Conservation (phyloP, 2,797 vertebrate genomes). For the Apogon talboti region DNA sequence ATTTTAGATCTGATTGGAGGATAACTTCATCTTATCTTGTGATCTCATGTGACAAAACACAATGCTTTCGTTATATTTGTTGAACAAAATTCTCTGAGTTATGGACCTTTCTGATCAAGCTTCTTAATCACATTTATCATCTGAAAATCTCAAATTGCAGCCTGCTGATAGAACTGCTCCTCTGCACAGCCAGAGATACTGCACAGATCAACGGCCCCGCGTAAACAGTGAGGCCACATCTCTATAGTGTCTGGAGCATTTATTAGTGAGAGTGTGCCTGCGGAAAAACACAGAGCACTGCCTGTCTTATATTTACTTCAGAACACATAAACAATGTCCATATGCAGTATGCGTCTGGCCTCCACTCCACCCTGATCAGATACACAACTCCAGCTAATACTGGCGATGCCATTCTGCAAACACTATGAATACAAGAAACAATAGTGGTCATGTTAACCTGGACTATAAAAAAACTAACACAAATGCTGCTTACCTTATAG, state of each 20-base stretch:
- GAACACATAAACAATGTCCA: constrained; percentile 2
- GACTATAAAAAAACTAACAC: neutral
- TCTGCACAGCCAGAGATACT: neutral
- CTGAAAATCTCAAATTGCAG: no score
- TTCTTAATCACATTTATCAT: no score
- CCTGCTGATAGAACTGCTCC: neutral
- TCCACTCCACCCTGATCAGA: neutral
- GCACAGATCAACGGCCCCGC: neutral
- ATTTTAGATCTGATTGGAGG: no score
- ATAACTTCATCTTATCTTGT: no score
- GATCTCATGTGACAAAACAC: no score
- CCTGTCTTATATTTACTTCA: neutral
- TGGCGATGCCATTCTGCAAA: neutral
- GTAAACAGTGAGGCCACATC: neutral
- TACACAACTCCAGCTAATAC: neutral
- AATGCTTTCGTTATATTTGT: no score
- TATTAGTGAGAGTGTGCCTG: neutral
- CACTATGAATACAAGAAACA: neutral
- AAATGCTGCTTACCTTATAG: constrained; percentile 88
- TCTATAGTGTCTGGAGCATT: neutral
- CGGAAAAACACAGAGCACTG: neutral
- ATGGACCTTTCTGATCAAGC: no score
- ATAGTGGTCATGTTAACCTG: no score
- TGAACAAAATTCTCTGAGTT: no score
- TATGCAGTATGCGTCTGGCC: neutral